These are phyloP conservation scores for Zoanthus solanderi DNA, from an alignment of 92 coral and sea anemone species.

Conservation along the genomic window DNA sequence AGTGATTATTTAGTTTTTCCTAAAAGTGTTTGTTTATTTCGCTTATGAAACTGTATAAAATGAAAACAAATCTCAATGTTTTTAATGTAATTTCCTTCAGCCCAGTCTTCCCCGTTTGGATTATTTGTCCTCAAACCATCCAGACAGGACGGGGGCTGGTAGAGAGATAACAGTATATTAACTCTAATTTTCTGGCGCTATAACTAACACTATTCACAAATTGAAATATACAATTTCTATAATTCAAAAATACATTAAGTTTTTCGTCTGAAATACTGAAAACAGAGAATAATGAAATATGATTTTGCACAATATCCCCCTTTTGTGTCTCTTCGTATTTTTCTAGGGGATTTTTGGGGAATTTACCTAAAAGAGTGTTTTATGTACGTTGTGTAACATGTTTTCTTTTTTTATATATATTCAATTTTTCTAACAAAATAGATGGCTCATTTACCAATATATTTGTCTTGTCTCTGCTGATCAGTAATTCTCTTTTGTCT, in stretches of 20 bases:
- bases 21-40: neutral
- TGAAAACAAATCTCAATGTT: neutral
- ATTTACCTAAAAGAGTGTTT: neutral
- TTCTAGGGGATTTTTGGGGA: too few relatives aligned
- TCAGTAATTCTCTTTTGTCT: neutral
- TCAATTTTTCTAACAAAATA: neutral
- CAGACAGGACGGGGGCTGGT: neutral
- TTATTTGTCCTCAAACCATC: neutral
- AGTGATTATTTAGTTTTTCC: too few relatives aligned
- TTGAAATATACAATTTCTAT: neutral
- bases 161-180: neutral
- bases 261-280: too few relatives aligned
- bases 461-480: neutral
- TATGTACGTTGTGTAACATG: neutral
- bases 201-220: neutral
- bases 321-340: too few relatives aligned
- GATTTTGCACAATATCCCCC: too few relatives aligned
- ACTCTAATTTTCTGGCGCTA: neutral
- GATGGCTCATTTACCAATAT: neutral
- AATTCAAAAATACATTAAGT: neutral
- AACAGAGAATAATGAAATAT: too few relatives aligned
- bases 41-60: neutral
- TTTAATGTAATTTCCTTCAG: neutral
- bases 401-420: neutral
- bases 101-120: neutral